A percentile compares a stretch with the other conserved stretches of the same genome.
Evolutionary conservation across 1,140 invertebrate genomes (phyloP).

Genomic region (Potamilus streckersoni): DNA sequence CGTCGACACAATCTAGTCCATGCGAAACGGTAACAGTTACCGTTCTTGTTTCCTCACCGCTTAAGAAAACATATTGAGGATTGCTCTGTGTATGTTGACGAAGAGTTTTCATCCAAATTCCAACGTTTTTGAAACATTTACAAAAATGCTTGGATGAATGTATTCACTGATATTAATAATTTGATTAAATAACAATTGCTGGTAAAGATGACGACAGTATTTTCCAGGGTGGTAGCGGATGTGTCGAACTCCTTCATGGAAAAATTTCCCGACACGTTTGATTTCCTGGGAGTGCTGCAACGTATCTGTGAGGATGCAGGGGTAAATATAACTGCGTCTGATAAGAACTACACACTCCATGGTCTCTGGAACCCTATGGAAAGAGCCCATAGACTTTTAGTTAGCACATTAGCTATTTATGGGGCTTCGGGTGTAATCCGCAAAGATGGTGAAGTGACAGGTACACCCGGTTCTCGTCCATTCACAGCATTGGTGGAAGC

Average conservation of each 20-base stretch:
- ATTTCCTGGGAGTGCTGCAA: conserved; percentile 16
- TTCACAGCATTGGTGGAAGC: conserved; percentile 31
- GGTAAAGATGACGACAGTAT: conserved; percentile 17
- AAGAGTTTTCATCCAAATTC: no score
- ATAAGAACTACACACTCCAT: conserved; percentile 6
- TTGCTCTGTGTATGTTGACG: no score
- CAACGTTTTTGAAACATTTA: no score
- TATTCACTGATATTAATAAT: no score
- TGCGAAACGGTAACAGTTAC: no score
- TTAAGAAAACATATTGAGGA: no score
- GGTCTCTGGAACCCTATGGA: conserved; percentile 15
- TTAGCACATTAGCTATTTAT: conserved; percentile 21
- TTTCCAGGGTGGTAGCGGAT: conserved; percentile 16
- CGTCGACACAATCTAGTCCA: no score
- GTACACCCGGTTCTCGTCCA: conserved; percentile 9
- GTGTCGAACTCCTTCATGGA: conserved; percentile 11
- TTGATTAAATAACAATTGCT: no score
- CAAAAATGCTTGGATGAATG: no score
- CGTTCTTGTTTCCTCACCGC: no score
- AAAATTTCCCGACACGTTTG: conserved; percentile 19
- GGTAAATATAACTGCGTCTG: conserved; percentile 11
- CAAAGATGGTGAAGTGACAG: background rate
- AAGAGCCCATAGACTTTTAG: conserved; percentile 12
- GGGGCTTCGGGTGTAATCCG: conserved; percentile 5
- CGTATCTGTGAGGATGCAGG: conserved; percentile 17